These are phyloP conservation scores for Eleginops maclovinus DNA, from an alignment of 2,113 vertebrate genomes.

Conservation along the genomic window DNA sequence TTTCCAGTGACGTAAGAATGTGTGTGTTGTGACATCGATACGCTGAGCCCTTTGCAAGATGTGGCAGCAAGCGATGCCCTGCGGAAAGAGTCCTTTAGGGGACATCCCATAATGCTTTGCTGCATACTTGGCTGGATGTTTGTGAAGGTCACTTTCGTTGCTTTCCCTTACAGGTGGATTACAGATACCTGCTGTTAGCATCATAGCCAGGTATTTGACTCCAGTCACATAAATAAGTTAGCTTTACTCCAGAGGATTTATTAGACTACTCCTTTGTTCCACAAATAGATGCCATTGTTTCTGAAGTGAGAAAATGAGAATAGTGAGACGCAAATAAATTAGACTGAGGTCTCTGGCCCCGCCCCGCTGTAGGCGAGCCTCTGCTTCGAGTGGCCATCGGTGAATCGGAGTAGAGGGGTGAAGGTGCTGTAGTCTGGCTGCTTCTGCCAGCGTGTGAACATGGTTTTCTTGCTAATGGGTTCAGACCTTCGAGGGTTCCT, in stretches of 20 bases:
- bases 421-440: slow-evolving; percentile 84
- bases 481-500: slow-evolving; percentile 84
- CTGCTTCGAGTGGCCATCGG: slow-evolving; percentile 72
- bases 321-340: slow-evolving; percentile 37
- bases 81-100: slow-evolving; percentile 28
- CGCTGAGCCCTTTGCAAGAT: slow-evolving; percentile 53
- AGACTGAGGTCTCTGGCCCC: slow-evolving; percentile 88
- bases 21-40: slow-evolving; percentile 38
- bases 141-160: slow-evolving; percentile 48
- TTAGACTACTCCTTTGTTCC: slow-evolving; percentile 7
- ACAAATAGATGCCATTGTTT: slow-evolving; percentile 13
- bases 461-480: slow-evolving; percentile 84
- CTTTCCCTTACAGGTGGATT: background rate
- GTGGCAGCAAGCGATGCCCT: background rate
- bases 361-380: slow-evolving; percentile 74
- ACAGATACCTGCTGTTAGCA: background rate
- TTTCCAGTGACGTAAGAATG: slow-evolving; percentile 10
- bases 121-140: slow-evolving; percentile 20
- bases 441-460: slow-evolving; percentile 85
- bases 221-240: background rate
- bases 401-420: slow-evolving; percentile 83
- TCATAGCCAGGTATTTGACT: background rate
- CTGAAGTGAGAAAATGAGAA: background rate
- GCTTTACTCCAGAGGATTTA: slow-evolving; percentile 5
- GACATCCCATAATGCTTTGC: slow-evolving; percentile 40